Evolutionary conservation across 2,797 vertebrate genomes (phyloP), one percentile per base, ranked within the genome.

Genomic region (Gila robusta): DNA sequence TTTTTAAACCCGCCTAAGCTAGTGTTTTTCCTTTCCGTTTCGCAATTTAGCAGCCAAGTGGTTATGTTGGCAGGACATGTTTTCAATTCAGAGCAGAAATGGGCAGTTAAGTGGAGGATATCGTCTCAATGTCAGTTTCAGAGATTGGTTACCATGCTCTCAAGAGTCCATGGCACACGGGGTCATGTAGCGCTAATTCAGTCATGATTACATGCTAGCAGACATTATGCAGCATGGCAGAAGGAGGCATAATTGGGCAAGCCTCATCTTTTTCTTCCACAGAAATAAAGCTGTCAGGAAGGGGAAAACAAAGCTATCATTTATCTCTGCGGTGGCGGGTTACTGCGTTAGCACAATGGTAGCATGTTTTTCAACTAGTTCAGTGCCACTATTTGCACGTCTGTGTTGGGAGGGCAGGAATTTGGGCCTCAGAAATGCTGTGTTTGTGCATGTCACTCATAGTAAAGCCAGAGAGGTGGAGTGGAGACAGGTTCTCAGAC

Each of bases 371-470:
- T 59, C 16, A 7, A 39, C 83, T 79, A 71, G 73, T 37, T 37
- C 32, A 52, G 44, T 11, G 0, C 6, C 14, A 67, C 37, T 79
- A 47, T 71, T 79, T 85, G 67, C 54, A 35, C 41, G 23, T 85
- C 67, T 32, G 49, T 28, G 12, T 85, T 54, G 37, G 89, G 83
- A 82, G 87, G 91, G 78, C 78, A 86, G 88, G 90, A n/a, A 28
- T 66, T 89, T 84, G 81, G 91, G 92, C 89, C 90, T 90, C 90
- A 91, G 76, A 91, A 91, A 90, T 78, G 62, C 91, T 87, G 82
- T 94, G 89, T 95, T 95, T 95, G 94, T 93, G 91, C 92, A 94
- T 95, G 93, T 95, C 94, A 95, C 93, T 96, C 94, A 93, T 79
- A 88, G 92, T 91, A 1, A 89, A 91, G 90, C 85, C 89, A 89